Evolutionary conservation across 2,113 vertebrate genomes (phyloP).

Genomic region (Hystrix brachyura): DNA sequence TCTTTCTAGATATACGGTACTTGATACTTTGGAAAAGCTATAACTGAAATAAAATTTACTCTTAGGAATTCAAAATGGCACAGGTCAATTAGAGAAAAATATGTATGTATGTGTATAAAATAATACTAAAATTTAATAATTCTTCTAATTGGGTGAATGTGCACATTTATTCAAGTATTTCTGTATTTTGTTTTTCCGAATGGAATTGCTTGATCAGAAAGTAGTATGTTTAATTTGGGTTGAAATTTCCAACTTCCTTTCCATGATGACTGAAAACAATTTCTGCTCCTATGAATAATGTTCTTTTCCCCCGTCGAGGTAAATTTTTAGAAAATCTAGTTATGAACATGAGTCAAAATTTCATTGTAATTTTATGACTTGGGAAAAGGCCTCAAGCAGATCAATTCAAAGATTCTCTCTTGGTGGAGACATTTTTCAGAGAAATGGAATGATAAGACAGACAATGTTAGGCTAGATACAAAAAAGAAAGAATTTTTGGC

Average conservation of each 20-base stretch:
- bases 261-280: not conserved
- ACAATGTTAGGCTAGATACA: not conserved
- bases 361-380: not conserved
- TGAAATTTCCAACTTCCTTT: not conserved
- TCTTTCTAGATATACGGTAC: not conserved
- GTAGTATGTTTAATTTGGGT: not conserved
- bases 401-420: constrained; percentile 67
- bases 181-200: constrained; percentile 20
- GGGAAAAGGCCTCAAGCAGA: constrained; percentile 36
- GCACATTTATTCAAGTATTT: not conserved
- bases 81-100: not conserved
- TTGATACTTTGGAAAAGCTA: constrained; percentile 1
- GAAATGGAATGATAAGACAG: constrained; percentile 56
- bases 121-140: not conserved
- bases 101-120: not conserved
- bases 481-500: constrained; percentile 45
- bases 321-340: constrained; percentile 31
- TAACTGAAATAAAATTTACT: not conserved
- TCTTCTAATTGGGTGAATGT: not conserved
- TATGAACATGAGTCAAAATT: constrained; percentile 34
- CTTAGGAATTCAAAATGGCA: not conserved
- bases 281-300: not conserved
- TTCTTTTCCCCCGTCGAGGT: not conserved
- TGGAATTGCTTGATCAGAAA: constrained; percentile 16
- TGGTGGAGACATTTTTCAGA: constrained; percentile 52